These are phyloP conservation scores for Hypercompe scribonia DNA, from an alignment of 2,888 invertebrate species.

Conservation along the genomic window DNA sequence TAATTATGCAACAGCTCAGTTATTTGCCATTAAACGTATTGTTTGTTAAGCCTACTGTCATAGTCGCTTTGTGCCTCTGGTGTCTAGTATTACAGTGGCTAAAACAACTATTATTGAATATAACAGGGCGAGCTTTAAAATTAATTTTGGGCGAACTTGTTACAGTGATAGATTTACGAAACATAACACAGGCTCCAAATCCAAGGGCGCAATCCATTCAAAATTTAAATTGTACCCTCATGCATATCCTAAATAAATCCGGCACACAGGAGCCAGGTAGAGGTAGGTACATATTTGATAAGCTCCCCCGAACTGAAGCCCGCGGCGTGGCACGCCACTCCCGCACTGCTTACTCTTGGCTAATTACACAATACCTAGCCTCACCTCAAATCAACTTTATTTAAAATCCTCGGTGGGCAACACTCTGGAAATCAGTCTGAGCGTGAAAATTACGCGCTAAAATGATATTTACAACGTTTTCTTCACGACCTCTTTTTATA, in stretches of 20 bases:
- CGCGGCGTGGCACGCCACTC: conserved; percentile 57
- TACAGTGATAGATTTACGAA: conserved; percentile 83
- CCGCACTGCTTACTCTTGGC: conserved; percentile 72
- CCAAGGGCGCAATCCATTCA: conserved; percentile 86
- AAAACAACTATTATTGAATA: conserved; percentile 77
- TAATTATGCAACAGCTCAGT: conserved; percentile 59
- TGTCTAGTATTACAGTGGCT: conserved; percentile 67
- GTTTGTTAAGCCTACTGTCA: conserved; percentile 70
- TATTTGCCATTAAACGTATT: conserved; percentile 63
- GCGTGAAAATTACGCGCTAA: conserved; percentile 38
- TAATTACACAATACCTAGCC: conserved; percentile 78
- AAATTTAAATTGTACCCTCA: conserved; percentile 86
- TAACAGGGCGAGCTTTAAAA: conserved; percentile 71
- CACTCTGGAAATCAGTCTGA: conserved; percentile 43
- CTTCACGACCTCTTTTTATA: not conserved
- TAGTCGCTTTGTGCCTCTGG: conserved; percentile 60
- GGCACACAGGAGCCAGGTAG: conserved; percentile 78
- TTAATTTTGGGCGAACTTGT: conserved; percentile 57
- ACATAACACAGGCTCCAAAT: conserved; percentile 79
- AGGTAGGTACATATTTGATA: conserved; percentile 86
- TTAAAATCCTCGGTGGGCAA: conserved; percentile 62
- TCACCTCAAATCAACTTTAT: conserved; percentile 73
- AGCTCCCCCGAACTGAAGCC: conserved; percentile 67
- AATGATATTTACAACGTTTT: conserved; percentile 29
- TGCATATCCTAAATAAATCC: conserved; percentile 87